Conservation (phyloP, 2,797 vertebrate species). For the Lepilemur septentrionalis region DNA sequence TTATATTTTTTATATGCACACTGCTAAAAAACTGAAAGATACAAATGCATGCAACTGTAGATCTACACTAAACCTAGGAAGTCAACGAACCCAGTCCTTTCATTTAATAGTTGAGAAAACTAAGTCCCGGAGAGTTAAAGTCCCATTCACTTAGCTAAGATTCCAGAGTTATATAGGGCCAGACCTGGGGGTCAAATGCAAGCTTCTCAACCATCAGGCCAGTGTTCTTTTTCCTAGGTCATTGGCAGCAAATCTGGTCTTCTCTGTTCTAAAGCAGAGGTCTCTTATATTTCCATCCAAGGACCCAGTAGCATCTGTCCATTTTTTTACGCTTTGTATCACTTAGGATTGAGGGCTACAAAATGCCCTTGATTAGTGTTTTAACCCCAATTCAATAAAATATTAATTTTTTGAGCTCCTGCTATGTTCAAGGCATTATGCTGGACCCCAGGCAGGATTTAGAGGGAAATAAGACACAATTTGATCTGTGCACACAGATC, state of each 20-base stretch:
- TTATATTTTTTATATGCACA: not conserved
- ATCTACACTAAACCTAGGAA: not conserved
- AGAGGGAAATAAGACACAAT: not conserved
- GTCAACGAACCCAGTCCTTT: not conserved
- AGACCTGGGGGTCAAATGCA: not conserved
- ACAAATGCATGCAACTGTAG: not conserved
- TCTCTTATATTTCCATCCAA: not conserved
- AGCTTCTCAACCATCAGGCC: not conserved
- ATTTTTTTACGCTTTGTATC: not conserved
- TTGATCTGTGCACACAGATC: not conserved
- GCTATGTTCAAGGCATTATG: not conserved
- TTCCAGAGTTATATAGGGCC: not conserved
- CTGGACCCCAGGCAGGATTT: not conserved
- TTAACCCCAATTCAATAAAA: slow-evolving; percentile 22
- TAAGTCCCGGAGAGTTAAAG: not conserved
- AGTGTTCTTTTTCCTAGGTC: not conserved
- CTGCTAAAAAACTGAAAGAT: not conserved
- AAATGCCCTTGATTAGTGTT: not conserved
- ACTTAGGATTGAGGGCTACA: not conserved
- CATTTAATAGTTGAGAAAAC: not conserved
- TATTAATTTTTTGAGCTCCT: not conserved
- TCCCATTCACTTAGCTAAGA: not conserved
- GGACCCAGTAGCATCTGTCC: not conserved
- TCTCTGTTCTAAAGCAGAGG: not conserved
- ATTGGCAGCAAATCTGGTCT: not conserved